phyloP scores from a whole-genome alignment of 1,140 invertebrate species.

The Drepana arcuata region DNA sequence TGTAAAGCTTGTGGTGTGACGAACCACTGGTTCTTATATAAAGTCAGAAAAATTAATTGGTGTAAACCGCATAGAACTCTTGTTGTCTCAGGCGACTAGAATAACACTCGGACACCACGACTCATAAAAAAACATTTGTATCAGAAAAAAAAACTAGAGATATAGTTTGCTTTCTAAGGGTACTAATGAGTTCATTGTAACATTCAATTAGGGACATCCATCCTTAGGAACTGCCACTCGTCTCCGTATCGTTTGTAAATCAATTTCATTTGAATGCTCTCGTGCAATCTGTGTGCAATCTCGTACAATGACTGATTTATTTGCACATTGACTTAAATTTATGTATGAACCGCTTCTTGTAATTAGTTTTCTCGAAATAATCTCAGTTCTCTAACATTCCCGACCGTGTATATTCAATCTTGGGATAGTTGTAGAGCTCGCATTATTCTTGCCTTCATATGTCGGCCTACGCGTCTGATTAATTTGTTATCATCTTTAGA shows the following conservation, averaged over 20 bases:
- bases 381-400: slow-evolving; percentile 1
- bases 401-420: slow-evolving; percentile 6
- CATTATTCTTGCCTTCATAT: too few relatives aligned
- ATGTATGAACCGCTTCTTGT: slow-evolving; percentile 14
- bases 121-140: too few relatives aligned
- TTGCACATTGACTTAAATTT: slow-evolving; percentile 11
- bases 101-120: too few relatives aligned
- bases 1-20: too few relatives aligned
- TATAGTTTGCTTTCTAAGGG: too few relatives aligned
- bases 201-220: slow-evolving; percentile 28
- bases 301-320: slow-evolving; percentile 16
- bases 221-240: slow-evolving; percentile 17
- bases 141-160: too few relatives aligned
- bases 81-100: too few relatives aligned
- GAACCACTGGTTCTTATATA: too few relatives aligned
- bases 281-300: neutral
- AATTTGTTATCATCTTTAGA: neutral
- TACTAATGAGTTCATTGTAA: slow-evolving; percentile 30
- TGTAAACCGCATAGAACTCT: too few relatives aligned
- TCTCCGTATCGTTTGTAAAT: too few relatives aligned
- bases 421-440: neutral
- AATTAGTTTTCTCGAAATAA: slow-evolving; percentile 11
- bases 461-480: neutral
- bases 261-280: too few relatives aligned
- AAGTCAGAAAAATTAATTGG: too few relatives aligned